Evolutionary conservation across 2,888 invertebrate species (phyloP), one percentile per base, ranked within the genome.

Genomic region (Dolichomitus sp.): DNA sequence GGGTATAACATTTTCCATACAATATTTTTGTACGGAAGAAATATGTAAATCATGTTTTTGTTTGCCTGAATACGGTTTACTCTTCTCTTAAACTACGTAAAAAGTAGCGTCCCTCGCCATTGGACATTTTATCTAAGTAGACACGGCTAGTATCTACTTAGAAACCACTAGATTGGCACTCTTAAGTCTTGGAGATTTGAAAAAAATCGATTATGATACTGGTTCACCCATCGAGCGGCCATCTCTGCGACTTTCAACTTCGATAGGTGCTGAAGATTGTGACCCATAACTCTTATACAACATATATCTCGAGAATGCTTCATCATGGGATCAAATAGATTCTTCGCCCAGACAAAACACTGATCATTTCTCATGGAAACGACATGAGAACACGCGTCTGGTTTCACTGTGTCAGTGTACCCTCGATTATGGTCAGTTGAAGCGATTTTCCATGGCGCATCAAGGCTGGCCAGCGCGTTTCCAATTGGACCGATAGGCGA

Each of bases 401-500:
- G 17, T n/a, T 48, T 48, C 1, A 48, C 48, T 48, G 48, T 48
- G n/a, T 7, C 6, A 6, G 17, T 14, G 27, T 27, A 23, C 11
- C 12, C 27, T 27, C 54, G 50, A 84, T 81, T 83, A 82, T 80
- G 76, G 76, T 76, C 48, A 52, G 75, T 66, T 65, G 66, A 33
- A 65, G 66, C 70, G 74, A 75, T 75, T 72, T 75, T 61, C 66
- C 79, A 74, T 52, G 59, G 74, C 45, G 59, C 82, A 79, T 79
- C 63, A 52, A 59, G 48, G 33, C 69, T 63, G 69, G 61, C 57
- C 66, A 66, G 81, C 70, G 81, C 68, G 70, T 63, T 83, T 80
- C 81, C 84, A 86, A 86, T 86, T 85, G 86, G 66, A 30, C 42
- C 81, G 81, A 83, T 78, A 73, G 78, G 70, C 70, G 79, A 80